phyloP scores from a whole-genome alignment of 2,888 invertebrate genomes.

The Tenthredo amoena region DNA sequence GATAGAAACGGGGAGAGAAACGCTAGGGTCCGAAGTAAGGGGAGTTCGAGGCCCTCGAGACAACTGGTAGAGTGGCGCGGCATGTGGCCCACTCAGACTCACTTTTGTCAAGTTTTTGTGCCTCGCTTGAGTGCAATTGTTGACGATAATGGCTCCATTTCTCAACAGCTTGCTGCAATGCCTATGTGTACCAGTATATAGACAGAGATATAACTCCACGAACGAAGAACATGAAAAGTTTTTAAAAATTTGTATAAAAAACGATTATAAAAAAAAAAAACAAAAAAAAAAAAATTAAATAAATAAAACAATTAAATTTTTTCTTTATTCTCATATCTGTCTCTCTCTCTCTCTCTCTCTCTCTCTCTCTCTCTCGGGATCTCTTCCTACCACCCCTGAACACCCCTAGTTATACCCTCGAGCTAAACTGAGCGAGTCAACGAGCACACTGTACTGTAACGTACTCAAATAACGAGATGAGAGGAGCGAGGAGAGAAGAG shows the following conservation, averaged over 20 bases:
- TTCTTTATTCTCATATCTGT: too few species aligned
- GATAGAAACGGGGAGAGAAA: conserved; percentile 11
- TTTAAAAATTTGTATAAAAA: too few species aligned
- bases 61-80: conserved; percentile 49
- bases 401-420: not conserved
- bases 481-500: conserved; percentile 1
- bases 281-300: not conserved
- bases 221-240: not conserved
- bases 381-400: not conserved
- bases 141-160: conserved; percentile 52
- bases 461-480: not conserved
- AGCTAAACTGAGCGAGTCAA: conserved; percentile 5
- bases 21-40: not conserved
- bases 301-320: too few species aligned
- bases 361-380: not conserved
- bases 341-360: not conserved
- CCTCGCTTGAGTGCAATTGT: conserved; percentile 51
- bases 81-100: conserved; percentile 54
- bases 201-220: not conserved
- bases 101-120: conserved; percentile 53
- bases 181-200: not conserved
- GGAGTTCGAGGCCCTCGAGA: conserved; percentile 41
- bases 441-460: not conserved
- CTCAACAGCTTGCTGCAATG: not conserved
- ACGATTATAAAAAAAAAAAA: not conserved